Percentiles rank a stretch among this genome's conserved stretches.
Evolutionary conservation across 2,888 invertebrate species (phyloP).

Genomic region (Vannuccia rotundouncinata): DNA sequence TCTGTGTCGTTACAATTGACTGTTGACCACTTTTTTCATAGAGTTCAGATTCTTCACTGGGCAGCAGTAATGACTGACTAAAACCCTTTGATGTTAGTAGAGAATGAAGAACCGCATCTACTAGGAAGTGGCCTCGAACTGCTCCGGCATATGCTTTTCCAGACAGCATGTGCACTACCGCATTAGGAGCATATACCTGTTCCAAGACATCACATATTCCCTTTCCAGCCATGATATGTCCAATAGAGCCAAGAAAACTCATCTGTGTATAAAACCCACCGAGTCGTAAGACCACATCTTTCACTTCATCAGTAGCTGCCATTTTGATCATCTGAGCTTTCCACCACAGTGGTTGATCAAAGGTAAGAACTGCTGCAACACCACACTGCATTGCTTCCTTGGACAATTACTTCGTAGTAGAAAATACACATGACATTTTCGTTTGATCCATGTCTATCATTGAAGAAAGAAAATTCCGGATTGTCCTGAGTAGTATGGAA

Average conservation of each 20-base stretch:
- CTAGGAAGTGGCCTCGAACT: neutral
- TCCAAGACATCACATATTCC: neutral
- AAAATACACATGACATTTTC: neutral
- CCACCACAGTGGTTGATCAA: neutral
- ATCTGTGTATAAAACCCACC: neutral
- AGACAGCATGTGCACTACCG: neutral
- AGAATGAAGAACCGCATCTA: neutral
- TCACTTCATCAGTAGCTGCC: neutral
- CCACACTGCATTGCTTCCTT: neutral
- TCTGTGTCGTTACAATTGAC: neutral
- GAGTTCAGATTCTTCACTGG: neutral
- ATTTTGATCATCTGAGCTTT: neutral
- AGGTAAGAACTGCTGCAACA: neutral
- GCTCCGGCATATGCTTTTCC: neutral
- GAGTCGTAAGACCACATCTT: neutral
- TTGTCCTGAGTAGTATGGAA: too few species aligned
- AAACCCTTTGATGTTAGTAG: neutral
- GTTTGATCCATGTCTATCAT: neutral
- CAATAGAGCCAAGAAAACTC: neutral
- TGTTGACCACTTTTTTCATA: neutral
- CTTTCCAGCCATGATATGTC: neutral
- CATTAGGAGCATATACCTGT: neutral
- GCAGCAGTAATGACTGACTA: neutral
- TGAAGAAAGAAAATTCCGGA: too few species aligned
- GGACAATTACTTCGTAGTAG: neutral